Base-by-base conservation (phyloP, 2,797 vertebrate genomes). In the Nasua narica region DNA sequence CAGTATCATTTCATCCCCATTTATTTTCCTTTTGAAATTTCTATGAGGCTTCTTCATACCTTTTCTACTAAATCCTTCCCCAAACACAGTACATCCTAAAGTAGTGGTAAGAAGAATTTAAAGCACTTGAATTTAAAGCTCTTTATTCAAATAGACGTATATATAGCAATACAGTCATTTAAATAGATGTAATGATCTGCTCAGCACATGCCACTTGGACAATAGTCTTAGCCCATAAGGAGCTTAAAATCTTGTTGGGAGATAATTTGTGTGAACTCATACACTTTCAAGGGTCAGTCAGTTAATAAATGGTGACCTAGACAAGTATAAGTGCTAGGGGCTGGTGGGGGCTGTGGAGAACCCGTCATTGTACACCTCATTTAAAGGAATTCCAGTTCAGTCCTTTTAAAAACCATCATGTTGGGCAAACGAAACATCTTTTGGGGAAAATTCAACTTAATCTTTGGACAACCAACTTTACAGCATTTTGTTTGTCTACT, bases 11-110 rank as follows among this genome's bases (percentile, higher is more conserved):
- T 87, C 43, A 88, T 92, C 65, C 32, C 25, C 16, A 91, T 90
- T 19, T 76, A 78, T 82, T 88, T 96, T 95, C 60, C 62, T 79
- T 91, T 93, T 93, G 14, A 92, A 94, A 87, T 97, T 94, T 70
- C n/a, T 84, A 52, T 62, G 15, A 62, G 27, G 86, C 25, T 46
- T 85, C 35, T 93, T 69, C 27, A n/a, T 40, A 72, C 35, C 18
- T 81, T 72, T 50, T 90, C 35, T 46, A 83, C n/a, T 82, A 94
- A 82, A 70, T 96, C 43, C 46, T 95, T 90, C 32, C 46, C 40
- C 29, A 93, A 84, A 93, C 16, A 89, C 18, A 97, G 62, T 82
- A 14, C 12, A 87, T 7, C 35, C 32, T 65, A 60, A 87, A 91
- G 87, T 67, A 62, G 86, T n/a, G 62, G 14, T 67, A 94, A 69